A percentile compares a stretch with the other conserved stretches of the same genome.
Evolutionary conservation across 1,140 invertebrate species (phyloP).

Genomic region (Neodiprion virginianus): DNA sequence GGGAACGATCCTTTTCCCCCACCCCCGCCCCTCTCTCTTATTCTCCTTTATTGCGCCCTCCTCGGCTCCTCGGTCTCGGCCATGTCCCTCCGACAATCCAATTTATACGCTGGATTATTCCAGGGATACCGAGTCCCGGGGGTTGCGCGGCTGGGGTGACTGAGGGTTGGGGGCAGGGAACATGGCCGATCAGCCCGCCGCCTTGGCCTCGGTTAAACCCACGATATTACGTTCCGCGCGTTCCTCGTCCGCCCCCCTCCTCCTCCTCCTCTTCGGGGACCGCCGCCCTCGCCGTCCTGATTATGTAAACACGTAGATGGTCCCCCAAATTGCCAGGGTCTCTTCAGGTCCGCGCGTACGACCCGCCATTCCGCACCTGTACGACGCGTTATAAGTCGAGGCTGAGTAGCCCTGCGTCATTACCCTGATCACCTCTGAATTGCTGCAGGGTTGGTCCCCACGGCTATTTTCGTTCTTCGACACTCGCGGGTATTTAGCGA

Average conservation of each 20-base stretch:
- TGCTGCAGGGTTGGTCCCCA: too few species aligned
- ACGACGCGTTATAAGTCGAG: too few species aligned
- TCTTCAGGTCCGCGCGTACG: too few species aligned
- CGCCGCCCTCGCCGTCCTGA: constrained; percentile 16
- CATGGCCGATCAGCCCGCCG: constrained; percentile 31
- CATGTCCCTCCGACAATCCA: constrained; percentile 47
- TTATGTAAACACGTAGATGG: constrained; percentile 14
- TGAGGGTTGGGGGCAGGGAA: constrained; percentile 28
- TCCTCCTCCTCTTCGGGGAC: too few species aligned
- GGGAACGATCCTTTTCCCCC: background rate
- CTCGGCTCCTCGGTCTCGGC: constrained; percentile 29
- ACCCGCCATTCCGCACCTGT: too few species aligned
- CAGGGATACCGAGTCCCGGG: constrained; percentile 27
- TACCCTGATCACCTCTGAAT: too few species aligned
- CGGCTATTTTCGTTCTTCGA: too few species aligned
- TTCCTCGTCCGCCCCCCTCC: background rate
- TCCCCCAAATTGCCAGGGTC: too few species aligned
- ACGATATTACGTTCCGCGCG: constrained; percentile 18
- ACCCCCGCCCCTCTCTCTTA: background rate
- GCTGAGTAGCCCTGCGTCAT: too few species aligned
- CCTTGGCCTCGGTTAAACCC: constrained; percentile 21
- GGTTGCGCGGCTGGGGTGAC: constrained; percentile 14
- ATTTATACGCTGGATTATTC: constrained; percentile 60
- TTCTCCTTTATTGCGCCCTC: constrained; percentile 17
- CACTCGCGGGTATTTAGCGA: too few species aligned